Base-by-base conservation (phyloP, 2,113 vertebrate species). In the Gnathonemus echidnorhynchus region DNA sequence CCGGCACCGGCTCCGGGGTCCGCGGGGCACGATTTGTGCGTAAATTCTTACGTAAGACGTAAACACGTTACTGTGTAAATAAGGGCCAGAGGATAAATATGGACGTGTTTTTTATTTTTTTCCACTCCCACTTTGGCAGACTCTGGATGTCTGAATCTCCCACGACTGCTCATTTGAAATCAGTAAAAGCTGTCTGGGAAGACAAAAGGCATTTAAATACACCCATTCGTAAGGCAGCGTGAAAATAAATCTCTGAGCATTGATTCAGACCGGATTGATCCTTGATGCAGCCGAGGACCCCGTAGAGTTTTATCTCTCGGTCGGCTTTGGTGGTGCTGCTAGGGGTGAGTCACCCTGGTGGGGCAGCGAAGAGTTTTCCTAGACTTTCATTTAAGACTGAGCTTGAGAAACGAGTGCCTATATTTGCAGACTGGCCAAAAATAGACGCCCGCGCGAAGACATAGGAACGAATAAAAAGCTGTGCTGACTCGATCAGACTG, bases 151-250 rank as follows among this genome's bases (percentile, higher is more conserved):
- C 45, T 77, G 46, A 48, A 89, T 70, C 88, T 88, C 56, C 62
- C 62, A 62, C n/a, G 48, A 87, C 19, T 21, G 48, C 62, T 39
- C 48, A 31, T 49, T 74, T 89, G 88, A 77, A 89, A 77, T 80
- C 88, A 80, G 46, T 77, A 80, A 45, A 50, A n/a, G 88, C 45
- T 77, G 39, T 89, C 45, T 80, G 46, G 45, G 66, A 77, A 89
- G 88, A 49, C 27, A 27, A 50, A 24, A 80, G 48, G 46, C 24
- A 50, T 89, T 8, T 27, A 39, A 77, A 50, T 52, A 35, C 49
- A 89, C 1, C n/a, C 48, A 49, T 52, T 49, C 48, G 45, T 11
- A 77, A 46, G 70, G 21, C 70, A n/a, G 24, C 11, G 31, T 24
- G 70, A 53, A 84, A 45, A 53, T 10, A 45, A n/a, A 56, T 89